Evolutionary conservation across 2,797 vertebrate species (phyloP).

Genomic region (Anniella stebbinsi): DNA sequence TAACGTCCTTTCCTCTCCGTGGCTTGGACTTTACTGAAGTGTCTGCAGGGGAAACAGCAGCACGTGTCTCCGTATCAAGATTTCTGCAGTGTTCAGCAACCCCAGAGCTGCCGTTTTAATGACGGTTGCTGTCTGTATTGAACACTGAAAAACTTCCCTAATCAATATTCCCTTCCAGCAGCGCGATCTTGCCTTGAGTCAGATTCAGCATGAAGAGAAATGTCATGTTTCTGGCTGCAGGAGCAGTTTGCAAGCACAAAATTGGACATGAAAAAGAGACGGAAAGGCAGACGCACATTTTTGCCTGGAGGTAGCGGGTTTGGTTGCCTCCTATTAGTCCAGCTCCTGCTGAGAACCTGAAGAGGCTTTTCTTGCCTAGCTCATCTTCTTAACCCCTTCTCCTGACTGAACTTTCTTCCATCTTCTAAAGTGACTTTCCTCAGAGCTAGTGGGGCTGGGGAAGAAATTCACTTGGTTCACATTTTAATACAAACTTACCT

Average conservation of each 20-base stretch:
- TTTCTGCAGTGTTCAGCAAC: slow-evolving; percentile 9
- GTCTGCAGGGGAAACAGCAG: slow-evolving; percentile 18
- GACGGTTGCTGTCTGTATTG: slow-evolving; percentile 31
- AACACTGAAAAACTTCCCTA: slow-evolving; percentile 39
- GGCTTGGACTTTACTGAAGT: slow-evolving; percentile 44
- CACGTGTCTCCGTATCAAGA: slow-evolving; percentile 3
- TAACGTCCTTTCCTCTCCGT: too few species aligned
- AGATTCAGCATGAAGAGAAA: slow-evolving; percentile 45
- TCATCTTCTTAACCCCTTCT: neutral
- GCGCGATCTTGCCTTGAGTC: slow-evolving; percentile 41
- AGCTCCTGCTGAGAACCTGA: slow-evolving; percentile 7
- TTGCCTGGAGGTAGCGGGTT: slow-evolving; percentile 35
- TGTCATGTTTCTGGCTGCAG: slow-evolving; percentile 35
- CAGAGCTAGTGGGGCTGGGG: neutral
- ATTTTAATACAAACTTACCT: too few species aligned
- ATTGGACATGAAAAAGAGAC: slow-evolving; percentile 45
- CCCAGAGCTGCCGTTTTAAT: slow-evolving; percentile 36
- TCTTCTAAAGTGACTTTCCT: neutral
- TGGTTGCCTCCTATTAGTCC: slow-evolving; percentile 33
- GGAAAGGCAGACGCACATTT: slow-evolving; percentile 5
- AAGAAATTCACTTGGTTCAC: too few species aligned
- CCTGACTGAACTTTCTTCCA: neutral
- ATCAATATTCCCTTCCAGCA: slow-evolving; percentile 44
- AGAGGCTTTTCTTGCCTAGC: neutral
- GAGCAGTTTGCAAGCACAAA: slow-evolving; percentile 39